These are phyloP conservation scores for Anhinga anhinga DNA, from an alignment of 2,113 vertebrate species.

Conservation along the genomic window DNA sequence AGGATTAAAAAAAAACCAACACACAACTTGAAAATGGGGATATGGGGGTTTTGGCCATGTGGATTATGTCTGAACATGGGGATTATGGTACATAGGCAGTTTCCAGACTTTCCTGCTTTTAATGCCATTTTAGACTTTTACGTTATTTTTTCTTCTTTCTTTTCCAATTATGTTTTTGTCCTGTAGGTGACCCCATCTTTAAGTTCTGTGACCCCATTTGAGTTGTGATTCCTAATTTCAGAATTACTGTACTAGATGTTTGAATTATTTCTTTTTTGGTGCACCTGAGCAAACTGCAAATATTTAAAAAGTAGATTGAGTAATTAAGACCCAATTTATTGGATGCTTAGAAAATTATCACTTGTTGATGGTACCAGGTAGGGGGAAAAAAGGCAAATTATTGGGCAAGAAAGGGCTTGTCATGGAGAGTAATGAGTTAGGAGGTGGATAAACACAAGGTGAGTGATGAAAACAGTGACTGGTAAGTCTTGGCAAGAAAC, in stretches of 20 bases:
- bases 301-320: not conserved
- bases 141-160: not conserved
- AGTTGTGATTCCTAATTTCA: not conserved
- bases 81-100: not conserved
- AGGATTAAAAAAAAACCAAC: not conserved
- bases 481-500: constrained; percentile 25
- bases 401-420: constrained; percentile 49
- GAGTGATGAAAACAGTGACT: constrained; percentile 36
- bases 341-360: not conserved
- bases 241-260: not conserved
- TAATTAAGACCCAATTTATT: constrained; percentile 3
- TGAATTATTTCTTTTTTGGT: not conserved
- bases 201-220: not conserved
- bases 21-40: not conserved
- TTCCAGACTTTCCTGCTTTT: not conserved
- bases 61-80: not conserved
- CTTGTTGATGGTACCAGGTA: not conserved
- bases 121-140: not conserved
- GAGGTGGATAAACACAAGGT: constrained; percentile 41
- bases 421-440: constrained; percentile 35
- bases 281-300: constrained; percentile 4
- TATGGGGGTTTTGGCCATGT: not conserved
- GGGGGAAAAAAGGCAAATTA: not conserved
- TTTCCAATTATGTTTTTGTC: not conserved
- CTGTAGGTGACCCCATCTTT: not conserved